These are phyloP conservation scores for Temnothorax ravouxi DNA, from an alignment of 2,888 invertebrate species.

Conservation along the genomic window DNA sequence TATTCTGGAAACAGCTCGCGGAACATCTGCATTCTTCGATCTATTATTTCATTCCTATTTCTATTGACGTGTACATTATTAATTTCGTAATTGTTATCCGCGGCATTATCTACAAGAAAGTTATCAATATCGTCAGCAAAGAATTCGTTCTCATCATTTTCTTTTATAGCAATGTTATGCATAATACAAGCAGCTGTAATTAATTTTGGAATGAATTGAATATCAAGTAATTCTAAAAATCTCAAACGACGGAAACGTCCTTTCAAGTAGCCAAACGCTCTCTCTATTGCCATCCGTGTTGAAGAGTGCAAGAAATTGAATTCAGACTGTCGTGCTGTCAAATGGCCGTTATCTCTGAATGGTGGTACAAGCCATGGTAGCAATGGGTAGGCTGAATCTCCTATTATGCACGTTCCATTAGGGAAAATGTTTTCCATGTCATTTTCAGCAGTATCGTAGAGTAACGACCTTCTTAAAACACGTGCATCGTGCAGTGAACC, in stretches of 20 bases:
- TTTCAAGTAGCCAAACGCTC: conserved; percentile 58
- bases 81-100: neutral
- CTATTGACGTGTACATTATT: conserved; percentile 7
- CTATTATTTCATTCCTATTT: neutral
- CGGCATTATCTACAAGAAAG: neutral
- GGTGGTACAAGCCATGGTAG: conserved; percentile 11
- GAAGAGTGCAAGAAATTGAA: conserved; percentile 12
- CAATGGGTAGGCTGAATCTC: conserved; percentile 8
- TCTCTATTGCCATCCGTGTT: conserved; percentile 2
- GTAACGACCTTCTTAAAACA: conserved; percentile 69
- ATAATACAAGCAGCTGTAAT: conserved; percentile 49
- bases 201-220: conserved; percentile 59
- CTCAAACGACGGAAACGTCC: conserved; percentile 58
- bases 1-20: conserved; percentile 17
- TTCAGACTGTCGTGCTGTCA: neutral
- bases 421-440: conserved; percentile 18
- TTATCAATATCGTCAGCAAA: neutral
- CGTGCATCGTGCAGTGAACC: conserved; percentile 66
- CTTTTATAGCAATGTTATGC: conserved; percentile 57
- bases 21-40: conserved; percentile 31
- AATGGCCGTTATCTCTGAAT: neutral
- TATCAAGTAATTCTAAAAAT: conserved; percentile 62
- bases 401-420: conserved; percentile 13
- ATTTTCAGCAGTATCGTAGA: conserved; percentile 34
- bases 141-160: conserved; percentile 25